phyloP scores from a whole-genome alignment of 2,888 invertebrate species.

The Microplitis manilae region DNA sequence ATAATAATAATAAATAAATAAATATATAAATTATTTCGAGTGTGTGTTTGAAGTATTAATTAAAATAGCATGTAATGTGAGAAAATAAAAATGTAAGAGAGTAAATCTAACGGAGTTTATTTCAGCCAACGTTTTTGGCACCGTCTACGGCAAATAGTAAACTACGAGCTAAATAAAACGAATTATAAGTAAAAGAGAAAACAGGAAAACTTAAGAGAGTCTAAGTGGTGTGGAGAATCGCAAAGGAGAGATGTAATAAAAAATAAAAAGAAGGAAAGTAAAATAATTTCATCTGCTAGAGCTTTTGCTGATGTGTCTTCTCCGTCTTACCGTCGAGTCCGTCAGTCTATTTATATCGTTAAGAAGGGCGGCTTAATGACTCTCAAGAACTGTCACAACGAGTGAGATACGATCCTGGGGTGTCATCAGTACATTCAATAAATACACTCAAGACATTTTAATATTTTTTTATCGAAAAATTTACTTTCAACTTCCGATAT shows the following conservation, averaged over 20 bases:
- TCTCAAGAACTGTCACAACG: slow-evolving; percentile 66
- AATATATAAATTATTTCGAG: not conserved
- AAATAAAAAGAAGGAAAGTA: slow-evolving; percentile 32
- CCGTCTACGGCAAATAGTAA: slow-evolving; percentile 68
- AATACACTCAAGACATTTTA: slow-evolving; percentile 36
- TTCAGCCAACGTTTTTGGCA: slow-evolving; percentile 62
- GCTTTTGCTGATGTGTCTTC: slow-evolving; percentile 37
- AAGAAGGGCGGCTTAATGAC: slow-evolving; percentile 68
- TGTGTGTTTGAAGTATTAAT: not conserved
- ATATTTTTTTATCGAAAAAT: slow-evolving; percentile 12
- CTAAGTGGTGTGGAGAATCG: slow-evolving; percentile 39
- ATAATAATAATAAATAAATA: not conserved
- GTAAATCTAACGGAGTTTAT: slow-evolving; percentile 42
- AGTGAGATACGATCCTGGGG: slow-evolving; percentile 64
- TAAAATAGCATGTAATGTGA: slow-evolving; percentile 2
- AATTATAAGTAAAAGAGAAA: slow-evolving; percentile 37
- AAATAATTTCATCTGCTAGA: slow-evolving; percentile 43
- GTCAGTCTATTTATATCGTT: slow-evolving; percentile 65
- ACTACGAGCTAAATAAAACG: slow-evolving; percentile 48
- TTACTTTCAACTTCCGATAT: not conserved
- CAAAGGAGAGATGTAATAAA: slow-evolving; percentile 37
- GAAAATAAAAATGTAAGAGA: slow-evolving; percentile 30
- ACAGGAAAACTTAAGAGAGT: slow-evolving; percentile 39
- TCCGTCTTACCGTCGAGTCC: slow-evolving; percentile 29
- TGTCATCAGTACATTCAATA: slow-evolving; percentile 42